Evolutionary conservation across 2,888 invertebrate genomes (phyloP), one percentile per base, ranked within the genome.

Genomic region (Athripsodes cinereus): DNA sequence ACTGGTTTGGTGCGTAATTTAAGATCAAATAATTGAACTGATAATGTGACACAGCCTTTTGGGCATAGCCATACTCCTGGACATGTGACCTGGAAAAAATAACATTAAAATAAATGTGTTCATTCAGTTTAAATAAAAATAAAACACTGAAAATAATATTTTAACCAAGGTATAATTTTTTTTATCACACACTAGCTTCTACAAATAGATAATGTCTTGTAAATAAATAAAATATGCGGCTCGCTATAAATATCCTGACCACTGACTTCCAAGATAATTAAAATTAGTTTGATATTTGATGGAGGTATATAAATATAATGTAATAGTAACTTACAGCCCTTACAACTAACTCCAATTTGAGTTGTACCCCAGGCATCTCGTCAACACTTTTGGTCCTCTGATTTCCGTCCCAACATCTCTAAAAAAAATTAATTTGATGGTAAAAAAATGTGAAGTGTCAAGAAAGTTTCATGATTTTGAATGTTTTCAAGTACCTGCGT

Each of bases 21-120:
- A 31, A 85, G 84, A 46, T 86, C 87, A 49, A 92, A 76, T 53
- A 87, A 79, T 64, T 80, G 82, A 35, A 91, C 77, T 62, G 84
- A 83, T 22, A 91, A 74, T 6, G 87, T 86, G 8, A 88, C 81
- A 67, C 85, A 82, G 2, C 53, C 59, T 52, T 86, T 86, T 62
- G 88, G 85, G 67, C 89, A 89, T 26, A 92, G 74, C 88, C 90
- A 91, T 13, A 91, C 90, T 31, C 92, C 92, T n/a, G 91, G 91
- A 70, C 91, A 91, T 57, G 88, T 85, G 22, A 91, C 82, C 87
- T 88, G 66, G 8, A 71, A 65, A 60, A 55, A 47, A 13, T 40
- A 5, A 40, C 5, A 40, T 40, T 13, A 8, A 40, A 40, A 40
- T n/a, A 5, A 13, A 2, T 13, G 13, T 13, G 3, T 5, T 8